These are phyloP conservation scores for Platynereis dumerilii DNA, from an alignment of 2,888 invertebrate species.

Conservation along the genomic window DNA sequence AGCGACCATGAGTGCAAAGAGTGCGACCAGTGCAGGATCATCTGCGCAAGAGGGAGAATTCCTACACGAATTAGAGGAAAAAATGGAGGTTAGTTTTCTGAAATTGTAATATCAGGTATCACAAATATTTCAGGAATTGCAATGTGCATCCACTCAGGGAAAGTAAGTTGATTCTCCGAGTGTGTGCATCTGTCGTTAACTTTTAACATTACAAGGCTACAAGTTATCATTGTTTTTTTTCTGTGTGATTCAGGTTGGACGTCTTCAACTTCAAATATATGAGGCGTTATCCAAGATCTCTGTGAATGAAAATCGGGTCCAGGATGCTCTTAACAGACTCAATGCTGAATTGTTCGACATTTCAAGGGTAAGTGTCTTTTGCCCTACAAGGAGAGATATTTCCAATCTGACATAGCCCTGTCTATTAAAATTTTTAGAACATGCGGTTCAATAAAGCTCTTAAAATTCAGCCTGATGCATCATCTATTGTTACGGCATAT, in stretches of 20 bases:
- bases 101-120: neutral
- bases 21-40: conserved; percentile 65
- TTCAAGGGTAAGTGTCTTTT: conserved; percentile 74
- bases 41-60: conserved; percentile 78
- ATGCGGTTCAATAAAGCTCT: too few species aligned
- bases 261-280: conserved; percentile 68
- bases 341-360: conserved; percentile 86
- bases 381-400: too few species aligned
- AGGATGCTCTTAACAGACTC: conserved; percentile 72
- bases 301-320: conserved; percentile 56
- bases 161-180: too few species aligned
- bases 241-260: conserved; percentile 56
- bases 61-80: conserved; percentile 88
- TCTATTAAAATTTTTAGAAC: too few species aligned
- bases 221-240: neutral
- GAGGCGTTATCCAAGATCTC: conserved; percentile 71
- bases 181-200: too few species aligned
- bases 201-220: neutral
- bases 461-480: too few species aligned
- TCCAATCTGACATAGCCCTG: too few species aligned
- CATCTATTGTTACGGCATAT: too few species aligned
- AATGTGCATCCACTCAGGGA: too few species aligned
- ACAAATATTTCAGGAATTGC: too few species aligned
- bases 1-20: conserved; percentile 94
- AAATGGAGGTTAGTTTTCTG: conserved; percentile 75